These are phyloP conservation scores for Cydia amplana DNA, from an alignment of 1,140 invertebrate species.

Conservation along the genomic window DNA sequence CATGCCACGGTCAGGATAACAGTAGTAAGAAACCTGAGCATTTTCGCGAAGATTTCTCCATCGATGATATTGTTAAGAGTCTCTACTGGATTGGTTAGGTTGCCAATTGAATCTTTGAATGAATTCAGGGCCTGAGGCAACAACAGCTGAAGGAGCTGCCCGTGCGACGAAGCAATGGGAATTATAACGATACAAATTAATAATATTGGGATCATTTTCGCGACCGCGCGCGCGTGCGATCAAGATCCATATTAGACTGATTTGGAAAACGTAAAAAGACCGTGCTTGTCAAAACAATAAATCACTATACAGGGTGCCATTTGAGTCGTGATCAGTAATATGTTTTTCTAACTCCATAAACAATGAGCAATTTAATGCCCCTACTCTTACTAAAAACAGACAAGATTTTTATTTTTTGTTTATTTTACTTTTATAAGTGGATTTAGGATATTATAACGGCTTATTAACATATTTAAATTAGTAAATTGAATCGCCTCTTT, in stretches of 20 bases:
- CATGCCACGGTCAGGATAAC: conserved; percentile 35
- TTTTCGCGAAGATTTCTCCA: conserved; percentile 35
- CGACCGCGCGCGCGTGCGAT: not conserved
- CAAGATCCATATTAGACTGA: conserved; percentile 9
- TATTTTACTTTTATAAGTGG: too few relatives aligned
- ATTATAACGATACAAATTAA: conserved; percentile 16
- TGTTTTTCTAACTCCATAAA: too few relatives aligned
- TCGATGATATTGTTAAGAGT: conserved; percentile 34
- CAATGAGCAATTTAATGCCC: too few relatives aligned
- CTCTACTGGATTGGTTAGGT: conserved; percentile 35
- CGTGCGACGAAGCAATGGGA: conserved; percentile 3
- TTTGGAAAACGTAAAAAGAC: not conserved
- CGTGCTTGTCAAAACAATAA: not conserved
- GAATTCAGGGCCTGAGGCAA: conserved; percentile 22
- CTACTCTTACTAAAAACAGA: too few relatives aligned
- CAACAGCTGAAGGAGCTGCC: conserved; percentile 32
- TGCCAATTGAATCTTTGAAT: conserved; percentile 30
- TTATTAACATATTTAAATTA: too few relatives aligned
- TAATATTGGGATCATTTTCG: not conserved
- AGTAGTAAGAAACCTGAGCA: conserved; percentile 32
- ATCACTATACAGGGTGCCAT: too few relatives aligned
- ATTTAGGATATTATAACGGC: too few relatives aligned
- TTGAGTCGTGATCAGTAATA: too few relatives aligned
- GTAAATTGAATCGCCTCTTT: too few relatives aligned
- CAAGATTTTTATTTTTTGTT: too few relatives aligned